Evolutionary conservation across 2,797 vertebrate genomes (phyloP).

Genomic region (Smutsia gigantea): DNA sequence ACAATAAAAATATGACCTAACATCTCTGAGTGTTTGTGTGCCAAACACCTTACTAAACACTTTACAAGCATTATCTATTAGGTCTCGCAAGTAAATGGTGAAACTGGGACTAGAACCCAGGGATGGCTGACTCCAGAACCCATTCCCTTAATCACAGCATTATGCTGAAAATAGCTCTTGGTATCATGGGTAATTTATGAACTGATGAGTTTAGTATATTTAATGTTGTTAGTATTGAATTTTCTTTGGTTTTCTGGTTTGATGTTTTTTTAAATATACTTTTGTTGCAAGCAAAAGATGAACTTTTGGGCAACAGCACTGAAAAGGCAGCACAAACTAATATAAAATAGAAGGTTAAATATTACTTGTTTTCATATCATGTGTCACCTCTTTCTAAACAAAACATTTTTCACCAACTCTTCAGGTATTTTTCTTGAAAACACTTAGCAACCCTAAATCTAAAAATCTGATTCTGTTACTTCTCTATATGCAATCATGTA

Average conservation of each 20-base stretch:
- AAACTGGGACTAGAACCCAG: neutral
- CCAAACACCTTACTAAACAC: neutral
- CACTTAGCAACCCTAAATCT: neutral
- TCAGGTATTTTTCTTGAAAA: constrained; percentile 30
- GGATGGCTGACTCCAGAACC: neutral
- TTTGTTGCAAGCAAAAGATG: neutral
- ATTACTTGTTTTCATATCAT: constrained; percentile 2
- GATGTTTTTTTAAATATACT: constrained; percentile 17
- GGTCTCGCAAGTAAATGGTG: constrained; percentile 4
- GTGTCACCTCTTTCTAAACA: neutral
- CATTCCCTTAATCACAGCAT: neutral
- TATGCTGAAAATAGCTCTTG: neutral
- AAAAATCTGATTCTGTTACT: neutral
- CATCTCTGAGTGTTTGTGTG: neutral
- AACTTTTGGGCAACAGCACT: neutral
- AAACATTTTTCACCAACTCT: neutral
- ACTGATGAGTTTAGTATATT: neutral
- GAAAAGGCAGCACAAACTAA: neutral
- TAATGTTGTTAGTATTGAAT: neutral
- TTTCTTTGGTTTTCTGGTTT: constrained; percentile 37
- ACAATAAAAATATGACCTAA: neutral
- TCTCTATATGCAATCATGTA: neutral
- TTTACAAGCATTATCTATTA: neutral
- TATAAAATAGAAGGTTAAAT: neutral
- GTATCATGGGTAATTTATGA: neutral